These are phyloP conservation scores for Stigmatopora nigra DNA, from an alignment of 2,113 vertebrate genomes.

Conservation along the genomic window DNA sequence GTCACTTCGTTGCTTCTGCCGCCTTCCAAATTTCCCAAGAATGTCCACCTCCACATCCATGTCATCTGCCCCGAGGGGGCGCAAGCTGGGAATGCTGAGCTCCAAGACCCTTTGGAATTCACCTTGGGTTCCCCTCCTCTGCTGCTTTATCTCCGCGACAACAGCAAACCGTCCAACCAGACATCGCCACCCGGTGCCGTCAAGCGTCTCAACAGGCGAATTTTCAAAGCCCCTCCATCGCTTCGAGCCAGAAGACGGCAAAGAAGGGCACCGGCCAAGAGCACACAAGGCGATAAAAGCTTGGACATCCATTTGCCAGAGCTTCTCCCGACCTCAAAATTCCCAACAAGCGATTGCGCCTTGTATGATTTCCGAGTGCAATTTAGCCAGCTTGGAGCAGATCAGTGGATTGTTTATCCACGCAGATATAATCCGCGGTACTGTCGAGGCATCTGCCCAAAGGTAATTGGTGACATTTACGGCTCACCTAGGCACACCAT, in stretches of 20 bases:
- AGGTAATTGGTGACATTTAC: constrained; percentile 77
- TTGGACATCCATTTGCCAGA: constrained; percentile 61
- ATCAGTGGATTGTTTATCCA: constrained; percentile 90
- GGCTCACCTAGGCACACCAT: constrained; percentile 86
- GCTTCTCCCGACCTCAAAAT: constrained; percentile 64
- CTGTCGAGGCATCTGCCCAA: constrained; percentile 85
- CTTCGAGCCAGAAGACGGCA: constrained; percentile 59
- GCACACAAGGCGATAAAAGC: constrained; percentile 30
- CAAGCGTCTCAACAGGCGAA: constrained; percentile 9
- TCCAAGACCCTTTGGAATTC: constrained; percentile 23
- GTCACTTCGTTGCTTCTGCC: constrained; percentile 80
- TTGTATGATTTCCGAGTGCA: constrained; percentile 83
- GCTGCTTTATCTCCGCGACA: constrained; percentile 85
- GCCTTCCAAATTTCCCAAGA: constrained; percentile 67
- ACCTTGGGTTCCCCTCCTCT: constrained; percentile 75
- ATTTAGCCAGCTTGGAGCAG: constrained; percentile 87
- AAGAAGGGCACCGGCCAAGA: constrained; percentile 47
- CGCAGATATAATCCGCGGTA: constrained; percentile 88
- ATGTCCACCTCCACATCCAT: constrained; percentile 74
- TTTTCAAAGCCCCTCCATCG: constrained; percentile 30
- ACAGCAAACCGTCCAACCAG: constrained; percentile 73
- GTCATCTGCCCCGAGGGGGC: constrained; percentile 71
- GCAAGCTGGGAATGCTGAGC: constrained; percentile 9
- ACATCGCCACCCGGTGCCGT: constrained; percentile 20
- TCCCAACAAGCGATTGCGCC: constrained; percentile 80